Evolutionary conservation across 2,888 invertebrate genomes (phyloP).

Genomic region (Pycnomerus fuliginosus): DNA sequence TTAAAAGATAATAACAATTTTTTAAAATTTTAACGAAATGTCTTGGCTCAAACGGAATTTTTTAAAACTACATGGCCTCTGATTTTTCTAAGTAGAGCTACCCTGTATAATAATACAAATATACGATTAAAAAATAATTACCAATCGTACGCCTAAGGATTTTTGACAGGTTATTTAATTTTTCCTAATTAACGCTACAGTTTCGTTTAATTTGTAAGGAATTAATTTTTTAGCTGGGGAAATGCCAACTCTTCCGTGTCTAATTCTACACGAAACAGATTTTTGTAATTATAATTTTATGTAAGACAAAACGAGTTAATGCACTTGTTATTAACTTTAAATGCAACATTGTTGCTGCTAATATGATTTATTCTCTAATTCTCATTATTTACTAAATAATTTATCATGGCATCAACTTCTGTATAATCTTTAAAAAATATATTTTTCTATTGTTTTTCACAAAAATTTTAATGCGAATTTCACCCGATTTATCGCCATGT

Average conservation of each 20-base stretch:
- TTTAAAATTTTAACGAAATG: no score
- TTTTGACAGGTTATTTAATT: constrained; percentile 15
- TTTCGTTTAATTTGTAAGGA: constrained; percentile 22
- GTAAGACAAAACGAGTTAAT: constrained; percentile 25
- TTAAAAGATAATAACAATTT: not conserved
- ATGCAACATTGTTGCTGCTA: constrained; percentile 8
- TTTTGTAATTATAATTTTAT: constrained; percentile 22
- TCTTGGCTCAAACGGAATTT: no score
- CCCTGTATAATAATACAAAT: no score
- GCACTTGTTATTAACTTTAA: constrained; percentile 21
- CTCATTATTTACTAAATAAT: no score
- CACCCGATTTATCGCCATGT: constrained; percentile 46
- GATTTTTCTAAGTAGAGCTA: no score
- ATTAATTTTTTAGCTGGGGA: constrained; percentile 13
- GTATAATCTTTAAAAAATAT: no score
- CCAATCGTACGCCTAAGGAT: no score
- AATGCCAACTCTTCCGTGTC: constrained; percentile 11
- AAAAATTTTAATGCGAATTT: no score
- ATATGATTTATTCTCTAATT: constrained; percentile 16
- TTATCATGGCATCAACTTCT: no score
- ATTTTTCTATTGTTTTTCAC: no score
- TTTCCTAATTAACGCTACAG: constrained; percentile 13
- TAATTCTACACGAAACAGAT: constrained; percentile 14
- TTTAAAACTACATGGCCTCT: no score
- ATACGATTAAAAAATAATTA: no score